Conservation (phyloP, 1,140 invertebrate species). For the Thaumetopoea pityocampa region DNA sequence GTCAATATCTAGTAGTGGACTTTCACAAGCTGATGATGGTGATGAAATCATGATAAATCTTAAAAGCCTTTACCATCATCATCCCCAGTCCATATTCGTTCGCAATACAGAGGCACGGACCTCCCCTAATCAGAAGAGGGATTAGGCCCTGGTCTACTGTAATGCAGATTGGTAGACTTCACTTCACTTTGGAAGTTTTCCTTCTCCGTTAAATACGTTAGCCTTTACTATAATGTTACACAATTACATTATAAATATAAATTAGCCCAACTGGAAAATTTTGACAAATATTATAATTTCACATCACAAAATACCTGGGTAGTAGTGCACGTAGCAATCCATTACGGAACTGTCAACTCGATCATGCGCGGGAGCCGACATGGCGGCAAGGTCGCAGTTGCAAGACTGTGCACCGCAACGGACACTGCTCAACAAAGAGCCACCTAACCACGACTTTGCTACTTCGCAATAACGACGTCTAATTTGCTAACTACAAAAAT, state of each 20-base stretch:
- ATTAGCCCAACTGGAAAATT: not conserved
- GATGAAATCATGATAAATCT: too few species aligned
- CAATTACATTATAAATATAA: conserved; percentile 1
- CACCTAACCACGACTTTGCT: conserved; percentile 13
- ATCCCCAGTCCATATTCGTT: too few species aligned
- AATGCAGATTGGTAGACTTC: too few species aligned
- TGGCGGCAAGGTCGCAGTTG: conserved; percentile 59
- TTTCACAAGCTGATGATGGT: too few species aligned
- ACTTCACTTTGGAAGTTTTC: too few species aligned
- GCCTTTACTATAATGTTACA: too few species aligned
- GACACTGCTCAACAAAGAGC: not conserved
- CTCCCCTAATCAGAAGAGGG: too few species aligned
- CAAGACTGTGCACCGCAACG: conserved; percentile 24
- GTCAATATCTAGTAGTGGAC: too few species aligned
- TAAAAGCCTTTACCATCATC: too few species aligned
- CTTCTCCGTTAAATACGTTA: too few species aligned
- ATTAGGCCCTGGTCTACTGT: too few species aligned
- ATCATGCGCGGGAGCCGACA: conserved; percentile 56
- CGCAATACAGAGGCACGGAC: too few species aligned
- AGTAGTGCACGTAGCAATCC: conserved; percentile 47
- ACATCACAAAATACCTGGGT: conserved; percentile 39
- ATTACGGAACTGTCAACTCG: conserved; percentile 52
- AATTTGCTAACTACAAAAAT: conserved; percentile 22
- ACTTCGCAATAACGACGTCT: conserved; percentile 14
- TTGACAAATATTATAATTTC: conserved; percentile 4